Conservation (phyloP, 1,140 invertebrate genomes). For the Papilio machaon region DNA sequence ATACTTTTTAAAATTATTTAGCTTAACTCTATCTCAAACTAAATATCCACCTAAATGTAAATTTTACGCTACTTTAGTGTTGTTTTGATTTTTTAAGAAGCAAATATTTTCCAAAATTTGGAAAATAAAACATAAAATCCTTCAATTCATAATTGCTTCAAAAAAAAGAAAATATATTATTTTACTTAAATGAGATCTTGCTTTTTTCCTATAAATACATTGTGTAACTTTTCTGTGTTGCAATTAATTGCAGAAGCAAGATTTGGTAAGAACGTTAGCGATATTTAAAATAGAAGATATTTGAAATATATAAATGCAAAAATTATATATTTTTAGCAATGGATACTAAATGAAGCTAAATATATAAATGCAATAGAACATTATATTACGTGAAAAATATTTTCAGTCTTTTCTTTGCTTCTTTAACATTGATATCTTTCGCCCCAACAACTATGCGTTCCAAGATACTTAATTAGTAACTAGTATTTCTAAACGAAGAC, state of each 20-base stretch:
- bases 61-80: neutral
- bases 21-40: neutral
- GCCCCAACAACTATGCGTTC: neutral
- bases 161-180: neutral
- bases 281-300: neutral
- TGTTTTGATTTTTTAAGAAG: slow-evolving; percentile 8
- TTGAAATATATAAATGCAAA: slow-evolving; percentile 7
- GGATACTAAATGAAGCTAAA: slow-evolving; percentile 27
- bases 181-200: slow-evolving; percentile 36
- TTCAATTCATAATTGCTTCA: neutral
- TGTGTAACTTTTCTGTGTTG: neutral
- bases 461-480: slow-evolving; percentile 26
- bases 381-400: slow-evolving; percentile 47
- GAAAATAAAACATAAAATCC: neutral
- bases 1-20: slow-evolving; percentile 4
- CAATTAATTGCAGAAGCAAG: neutral
- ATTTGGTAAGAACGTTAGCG: neutral
- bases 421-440: slow-evolving; percentile 25
- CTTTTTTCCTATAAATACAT: slow-evolving; percentile 3
- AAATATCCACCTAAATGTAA: slow-evolving; percentile 19
- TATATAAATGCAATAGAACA: slow-evolving; percentile 48
- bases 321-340: neutral
- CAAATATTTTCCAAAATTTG: neutral
- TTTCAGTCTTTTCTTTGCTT: slow-evolving; percentile 59
- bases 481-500: slow-evolving; percentile 28